phyloP scores from a whole-genome alignment of 2,113 vertebrate species.

The Ceratotherium simum region DNA sequence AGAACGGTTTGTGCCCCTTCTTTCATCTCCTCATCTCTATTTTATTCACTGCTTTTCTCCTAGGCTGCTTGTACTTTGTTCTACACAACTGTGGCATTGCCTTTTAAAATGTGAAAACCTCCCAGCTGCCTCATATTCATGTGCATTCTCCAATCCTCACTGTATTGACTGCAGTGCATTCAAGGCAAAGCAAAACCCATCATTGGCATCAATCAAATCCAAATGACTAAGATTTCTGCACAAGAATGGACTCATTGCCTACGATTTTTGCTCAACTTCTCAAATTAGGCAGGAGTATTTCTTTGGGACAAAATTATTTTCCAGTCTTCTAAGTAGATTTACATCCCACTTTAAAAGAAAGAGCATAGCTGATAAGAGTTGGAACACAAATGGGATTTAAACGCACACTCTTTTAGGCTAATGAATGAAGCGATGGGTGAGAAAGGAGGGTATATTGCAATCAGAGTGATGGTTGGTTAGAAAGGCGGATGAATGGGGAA shows the following conservation, averaged over 20 bases:
- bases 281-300: background rate
- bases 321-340: background rate
- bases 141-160: background rate
- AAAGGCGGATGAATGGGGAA: background rate
- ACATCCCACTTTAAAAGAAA: conserved; percentile 49
- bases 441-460: background rate
- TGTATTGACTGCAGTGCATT: background rate
- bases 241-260: background rate
- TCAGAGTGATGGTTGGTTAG: background rate
- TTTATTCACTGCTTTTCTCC: background rate
- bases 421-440: background rate
- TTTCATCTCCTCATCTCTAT: background rate
- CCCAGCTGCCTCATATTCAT: background rate
- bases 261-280: conserved; percentile 9
- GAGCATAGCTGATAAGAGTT: background rate
- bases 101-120: background rate
- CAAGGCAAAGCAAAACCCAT: background rate
- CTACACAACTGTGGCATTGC: background rate
- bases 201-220: background rate
- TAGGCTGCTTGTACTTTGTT: background rate
- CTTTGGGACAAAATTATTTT: conserved; percentile 44
- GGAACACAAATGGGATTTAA: background rate
- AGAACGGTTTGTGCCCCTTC: background rate
- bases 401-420: background rate
- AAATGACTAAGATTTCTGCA: background rate